A percentile compares a stretch with the other conserved stretches of the same genome.
Evolutionary conservation across 2,113 vertebrate genomes (phyloP).

Genomic region (Malurus cyaneus): DNA sequence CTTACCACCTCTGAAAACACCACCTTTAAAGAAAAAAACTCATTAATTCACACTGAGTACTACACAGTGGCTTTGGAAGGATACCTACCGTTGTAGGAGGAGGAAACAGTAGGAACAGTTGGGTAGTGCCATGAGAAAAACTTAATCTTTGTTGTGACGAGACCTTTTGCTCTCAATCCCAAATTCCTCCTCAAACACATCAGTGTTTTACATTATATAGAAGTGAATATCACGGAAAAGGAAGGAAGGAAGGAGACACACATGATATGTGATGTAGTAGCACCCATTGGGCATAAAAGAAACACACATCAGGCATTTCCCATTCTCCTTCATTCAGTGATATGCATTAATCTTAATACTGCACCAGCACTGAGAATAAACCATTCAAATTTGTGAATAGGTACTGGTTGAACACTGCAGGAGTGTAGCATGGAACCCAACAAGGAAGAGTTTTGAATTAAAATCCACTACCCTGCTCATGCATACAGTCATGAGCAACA

Average conservation of each 20-base stretch:
- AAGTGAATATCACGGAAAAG: slow-evolving; percentile 32
- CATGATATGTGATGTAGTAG: background rate
- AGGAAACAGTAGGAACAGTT: background rate
- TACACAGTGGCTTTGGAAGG: slow-evolving; percentile 8
- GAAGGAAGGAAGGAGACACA: slow-evolving; percentile 51
- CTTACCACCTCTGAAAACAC: background rate
- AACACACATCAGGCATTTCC: slow-evolving; percentile 52
- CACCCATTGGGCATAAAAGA: background rate
- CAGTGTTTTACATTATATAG: background rate
- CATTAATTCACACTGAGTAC: slow-evolving; percentile 5
- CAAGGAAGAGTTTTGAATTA: background rate
- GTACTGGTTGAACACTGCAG: slow-evolving; percentile 63
- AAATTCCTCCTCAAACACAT: background rate
- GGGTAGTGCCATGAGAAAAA: background rate
- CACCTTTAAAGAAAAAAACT: background rate
- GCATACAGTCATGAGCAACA: slow-evolving; percentile 18
- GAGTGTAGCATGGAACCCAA: background rate
- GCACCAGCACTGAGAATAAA: background rate
- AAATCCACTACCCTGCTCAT: slow-evolving; percentile 53
- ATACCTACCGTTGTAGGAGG: slow-evolving; percentile 53
- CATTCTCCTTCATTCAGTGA: slow-evolving; percentile 39
- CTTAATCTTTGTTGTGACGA: background rate
- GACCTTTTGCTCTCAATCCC: background rate
- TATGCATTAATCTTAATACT: background rate
- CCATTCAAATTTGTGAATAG: background rate